Percentiles rank a stretch among this genome's conserved stretches.
Evolutionary conservation across 2,888 invertebrate genomes (phyloP).

Genomic region (Pristionchus arcanus): DNA sequence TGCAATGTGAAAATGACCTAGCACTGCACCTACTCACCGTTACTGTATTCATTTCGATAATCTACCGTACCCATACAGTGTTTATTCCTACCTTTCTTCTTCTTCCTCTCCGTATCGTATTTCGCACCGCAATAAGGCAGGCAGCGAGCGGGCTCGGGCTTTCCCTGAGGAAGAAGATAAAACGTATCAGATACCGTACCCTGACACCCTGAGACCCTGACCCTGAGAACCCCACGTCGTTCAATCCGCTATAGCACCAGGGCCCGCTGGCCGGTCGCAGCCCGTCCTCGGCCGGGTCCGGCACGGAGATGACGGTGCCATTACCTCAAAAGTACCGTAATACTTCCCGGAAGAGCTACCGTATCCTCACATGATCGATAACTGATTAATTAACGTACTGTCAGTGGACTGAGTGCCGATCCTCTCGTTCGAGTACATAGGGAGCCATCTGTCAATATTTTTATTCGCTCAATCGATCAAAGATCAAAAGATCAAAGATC

Average conservation of each 20-base stretch:
- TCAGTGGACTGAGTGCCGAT: not conserved
- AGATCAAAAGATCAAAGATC: too few species aligned
- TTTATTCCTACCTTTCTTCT: not conserved
- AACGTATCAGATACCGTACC: too few species aligned
- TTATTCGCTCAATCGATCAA: not conserved
- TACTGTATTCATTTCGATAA: not conserved
- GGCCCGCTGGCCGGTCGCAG: not conserved
- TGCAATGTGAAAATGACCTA: too few species aligned
- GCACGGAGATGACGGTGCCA: too few species aligned
- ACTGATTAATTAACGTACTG: too few species aligned
- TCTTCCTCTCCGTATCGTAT: constrained; percentile 1
- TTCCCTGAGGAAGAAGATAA: not conserved
- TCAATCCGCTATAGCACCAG: constrained; percentile 11
- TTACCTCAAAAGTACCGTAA: too few species aligned
- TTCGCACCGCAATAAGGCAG: not conserved
- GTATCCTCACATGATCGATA: too few species aligned
- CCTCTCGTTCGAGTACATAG: not conserved
- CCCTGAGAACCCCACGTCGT: not conserved
- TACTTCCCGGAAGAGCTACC: too few species aligned
- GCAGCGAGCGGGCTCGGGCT: not conserved
- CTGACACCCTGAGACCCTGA: too few species aligned
- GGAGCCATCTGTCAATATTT: not conserved
- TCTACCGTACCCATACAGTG: not conserved
- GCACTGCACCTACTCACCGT: too few species aligned
- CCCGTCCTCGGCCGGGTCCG: not conserved